A percentile compares a stretch with the other conserved stretches of the same genome.
These are phyloP conservation scores for Benitochromis conjunctus DNA, from an alignment of 2,113 vertebrate species.

Conservation along the genomic window DNA sequence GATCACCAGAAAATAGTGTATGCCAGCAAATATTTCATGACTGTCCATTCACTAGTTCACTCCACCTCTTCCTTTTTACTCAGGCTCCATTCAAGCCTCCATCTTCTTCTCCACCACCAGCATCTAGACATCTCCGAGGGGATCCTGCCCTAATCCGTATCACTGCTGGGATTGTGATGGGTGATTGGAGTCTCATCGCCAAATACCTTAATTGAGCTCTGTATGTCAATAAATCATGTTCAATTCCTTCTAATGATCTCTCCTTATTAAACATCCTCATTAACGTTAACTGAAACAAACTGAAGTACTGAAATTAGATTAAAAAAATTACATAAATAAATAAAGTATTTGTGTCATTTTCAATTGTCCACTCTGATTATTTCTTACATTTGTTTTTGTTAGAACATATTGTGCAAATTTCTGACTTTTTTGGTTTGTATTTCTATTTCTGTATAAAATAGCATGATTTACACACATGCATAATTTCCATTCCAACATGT, in stretches of 20 bases:
- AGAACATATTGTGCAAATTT: background rate
- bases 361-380: background rate
- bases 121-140: fast-evolving
- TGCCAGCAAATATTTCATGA: background rate
- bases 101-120: background rate
- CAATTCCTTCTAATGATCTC: background rate
- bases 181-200: background rate
- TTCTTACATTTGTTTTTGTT: background rate
- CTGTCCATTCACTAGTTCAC: background rate
- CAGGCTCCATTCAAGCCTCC: background rate
- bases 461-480: background rate
- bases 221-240: background rate
- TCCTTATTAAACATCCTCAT: background rate
- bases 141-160: background rate
- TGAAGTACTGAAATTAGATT: background rate
- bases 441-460: background rate
- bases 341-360: background rate
- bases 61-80: background rate
- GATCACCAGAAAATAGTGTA: background rate
- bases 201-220: background rate
- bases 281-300: background rate
- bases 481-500: background rate
- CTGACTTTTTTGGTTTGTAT: background rate
- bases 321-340: background rate
- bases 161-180: background rate